A percentile compares a stretch with the other conserved stretches of the same genome.
These are phyloP conservation scores for Agelastica alni DNA, from an alignment of 2,888 invertebrate species.

Conservation along the genomic window DNA sequence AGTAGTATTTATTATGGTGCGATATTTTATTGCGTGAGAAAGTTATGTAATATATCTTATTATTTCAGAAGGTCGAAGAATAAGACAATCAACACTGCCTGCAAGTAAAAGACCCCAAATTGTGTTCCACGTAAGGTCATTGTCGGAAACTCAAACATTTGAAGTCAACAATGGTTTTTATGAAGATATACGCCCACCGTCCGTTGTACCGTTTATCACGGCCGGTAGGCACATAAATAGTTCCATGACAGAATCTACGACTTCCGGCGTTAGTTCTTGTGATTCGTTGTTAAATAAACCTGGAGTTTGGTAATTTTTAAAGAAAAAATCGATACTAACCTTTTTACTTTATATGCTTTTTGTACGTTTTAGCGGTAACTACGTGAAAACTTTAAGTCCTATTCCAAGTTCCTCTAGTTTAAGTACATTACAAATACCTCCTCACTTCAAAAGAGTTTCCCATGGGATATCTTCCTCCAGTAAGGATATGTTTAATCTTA, in stretches of 20 bases:
- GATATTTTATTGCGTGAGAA: too few relatives aligned
- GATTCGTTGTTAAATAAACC: constrained; percentile 61
- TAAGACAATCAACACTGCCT: constrained; percentile 61
- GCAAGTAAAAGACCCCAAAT: constrained; percentile 58
- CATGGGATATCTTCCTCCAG: constrained; percentile 63
- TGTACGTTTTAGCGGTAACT: constrained; percentile 63
- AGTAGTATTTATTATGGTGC: too few relatives aligned
- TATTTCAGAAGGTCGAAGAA: constrained; percentile 37
- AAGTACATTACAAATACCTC: constrained; percentile 54
- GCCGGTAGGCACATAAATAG: constrained; percentile 51
- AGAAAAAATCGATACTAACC: not conserved
- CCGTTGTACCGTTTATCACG: constrained; percentile 46
- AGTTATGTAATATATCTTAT: too few relatives aligned
- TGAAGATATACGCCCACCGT: constrained; percentile 29
- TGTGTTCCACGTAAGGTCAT: constrained; percentile 64
- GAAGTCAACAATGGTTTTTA: constrained; percentile 56
- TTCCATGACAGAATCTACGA: constrained; percentile 75
- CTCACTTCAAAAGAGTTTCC: constrained; percentile 50
- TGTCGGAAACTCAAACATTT: constrained; percentile 72
- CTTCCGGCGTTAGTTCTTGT: constrained; percentile 81
- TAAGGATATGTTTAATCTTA: constrained; percentile 49
- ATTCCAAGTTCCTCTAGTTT: constrained; percentile 84
- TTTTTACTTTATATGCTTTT: not conserved
- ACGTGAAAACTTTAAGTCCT: constrained; percentile 81
- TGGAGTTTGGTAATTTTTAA: constrained; percentile 35